A percentile compares a stretch with the other conserved stretches of the same genome.
phyloP scores from a whole-genome alignment of 2,113 vertebrate species.

The Naja naja region DNA sequence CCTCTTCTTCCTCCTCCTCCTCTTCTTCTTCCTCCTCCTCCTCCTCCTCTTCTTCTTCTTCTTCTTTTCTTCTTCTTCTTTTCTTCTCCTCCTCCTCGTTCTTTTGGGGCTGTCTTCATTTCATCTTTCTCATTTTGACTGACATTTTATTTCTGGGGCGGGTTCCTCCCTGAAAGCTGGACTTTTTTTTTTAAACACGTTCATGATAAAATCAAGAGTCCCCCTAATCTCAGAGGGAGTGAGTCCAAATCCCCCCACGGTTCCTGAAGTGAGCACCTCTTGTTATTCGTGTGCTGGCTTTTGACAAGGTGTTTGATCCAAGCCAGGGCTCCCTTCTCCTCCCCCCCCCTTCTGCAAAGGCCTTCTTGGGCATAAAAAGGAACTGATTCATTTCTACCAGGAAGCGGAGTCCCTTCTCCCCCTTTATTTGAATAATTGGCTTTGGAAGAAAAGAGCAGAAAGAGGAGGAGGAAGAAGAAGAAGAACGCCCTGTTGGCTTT shows the following conservation, averaged over 20 bases:
- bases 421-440: conserved; percentile 3
- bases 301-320: neutral
- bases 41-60: too few species aligned
- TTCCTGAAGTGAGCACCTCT: neutral
- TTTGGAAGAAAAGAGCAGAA: neutral
- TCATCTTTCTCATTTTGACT: neutral
- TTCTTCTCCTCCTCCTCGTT: too few species aligned
- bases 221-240: neutral
- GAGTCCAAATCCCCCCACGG: neutral
- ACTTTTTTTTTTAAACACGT: neutral
- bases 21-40: too few species aligned
- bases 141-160: neutral
- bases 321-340: neutral
- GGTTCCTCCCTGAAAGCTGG: too few species aligned
- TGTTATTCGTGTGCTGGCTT: neutral
- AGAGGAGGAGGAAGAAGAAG: too few species aligned
- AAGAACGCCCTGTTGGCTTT: neutral
- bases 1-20: too few species aligned
- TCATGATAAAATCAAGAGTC: neutral
- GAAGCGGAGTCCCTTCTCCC: neutral
- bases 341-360: neutral
- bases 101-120: neutral
- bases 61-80: too few species aligned
- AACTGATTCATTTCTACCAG: conserved; percentile 17
- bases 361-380: neutral